Percentiles rank a stretch among this genome's conserved stretches.
Evolutionary conservation across 2,113 vertebrate genomes (phyloP).

Genomic region (Salminus brasiliensis): DNA sequence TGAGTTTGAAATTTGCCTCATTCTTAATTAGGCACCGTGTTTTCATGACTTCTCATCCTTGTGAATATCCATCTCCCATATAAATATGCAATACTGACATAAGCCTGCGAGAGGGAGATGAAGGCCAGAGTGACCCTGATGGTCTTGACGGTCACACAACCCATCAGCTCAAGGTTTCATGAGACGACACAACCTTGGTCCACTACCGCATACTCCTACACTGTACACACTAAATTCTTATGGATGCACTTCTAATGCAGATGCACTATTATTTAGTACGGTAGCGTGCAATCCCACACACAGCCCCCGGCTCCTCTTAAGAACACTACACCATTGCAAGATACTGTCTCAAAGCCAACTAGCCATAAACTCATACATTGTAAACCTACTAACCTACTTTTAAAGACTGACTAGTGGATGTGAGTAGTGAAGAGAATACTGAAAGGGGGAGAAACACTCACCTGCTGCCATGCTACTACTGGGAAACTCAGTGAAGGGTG

Average conservation of each 20-base stretch:
- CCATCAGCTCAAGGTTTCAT: neutral
- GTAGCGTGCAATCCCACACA: too few relatives aligned
- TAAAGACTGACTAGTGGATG: neutral
- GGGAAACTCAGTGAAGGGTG: conserved; percentile 32
- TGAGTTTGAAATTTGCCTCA: neutral
- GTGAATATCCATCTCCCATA: neutral
- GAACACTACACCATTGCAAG: neutral
- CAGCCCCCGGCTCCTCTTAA: too few relatives aligned
- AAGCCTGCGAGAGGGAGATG: neutral
- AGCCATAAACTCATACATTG: neutral
- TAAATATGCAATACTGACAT: neutral
- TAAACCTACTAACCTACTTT: neutral
- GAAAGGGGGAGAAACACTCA: conserved; percentile 43
- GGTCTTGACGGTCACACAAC: conserved; percentile 1
- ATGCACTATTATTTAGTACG: too few relatives aligned
- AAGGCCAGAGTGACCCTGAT: neutral
- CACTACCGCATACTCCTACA: too few relatives aligned
- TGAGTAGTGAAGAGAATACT: neutral
- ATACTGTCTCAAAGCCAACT: neutral
- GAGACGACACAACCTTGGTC: too few relatives aligned
- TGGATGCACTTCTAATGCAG: too few relatives aligned
- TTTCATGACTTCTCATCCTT: neutral
- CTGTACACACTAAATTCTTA: too few relatives aligned
- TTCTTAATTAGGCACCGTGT: neutral
- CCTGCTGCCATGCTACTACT: conserved; percentile 67